Evolutionary conservation across 1,140 invertebrate species (phyloP), one percentile per base, ranked within the genome.

Genomic region (Aphaenogaster rudis): DNA sequence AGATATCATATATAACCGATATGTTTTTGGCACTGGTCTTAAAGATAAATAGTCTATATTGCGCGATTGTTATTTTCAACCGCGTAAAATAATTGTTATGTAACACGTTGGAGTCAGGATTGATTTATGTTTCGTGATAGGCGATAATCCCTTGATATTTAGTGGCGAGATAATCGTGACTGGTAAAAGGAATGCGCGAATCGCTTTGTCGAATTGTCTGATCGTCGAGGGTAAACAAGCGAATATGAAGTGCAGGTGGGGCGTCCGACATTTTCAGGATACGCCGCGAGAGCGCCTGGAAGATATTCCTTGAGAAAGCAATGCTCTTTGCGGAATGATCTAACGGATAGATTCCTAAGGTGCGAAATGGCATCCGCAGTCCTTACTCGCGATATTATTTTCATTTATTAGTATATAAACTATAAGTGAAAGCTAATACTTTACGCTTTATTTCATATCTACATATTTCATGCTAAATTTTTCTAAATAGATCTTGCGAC

Each of bases 291-390:
- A 48, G 9, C 5, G 17, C 9, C 28, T 45, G 5, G 21, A 36
- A 59, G 67, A 48, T 59, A 61, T 59, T 59, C 17, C 67, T 82
- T 82, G 79, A 59, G 79, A 82, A 82, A 82, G 79, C 52, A 50
- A 17, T 72, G 79, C 79, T 82, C 79, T 82, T 82, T 82, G 17
- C 28, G 9, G 15, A 13, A 42, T 36, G 52, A 59, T 17, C 13
- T 33, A 69, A 42, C 36, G 48, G 36, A 57, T 42, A 42, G 4
- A 80, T 42, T 54, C 63, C 21, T 80, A 69, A 80, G n/a, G 36
- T 54, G 64, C 64, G 28, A 80, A 80, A 54, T 80, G 36, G 36
- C 63, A 80, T 67, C n/a, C 7, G 3, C 45, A 21, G 6, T 52
- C 13, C 17, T 66, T 45, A 28, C 7, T 59, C 45, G 13, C 33